Percentiles rank a stretch among this genome's conserved stretches.
phyloP scores from a whole-genome alignment of 2,888 invertebrate genomes.

The Athalia cordata region DNA sequence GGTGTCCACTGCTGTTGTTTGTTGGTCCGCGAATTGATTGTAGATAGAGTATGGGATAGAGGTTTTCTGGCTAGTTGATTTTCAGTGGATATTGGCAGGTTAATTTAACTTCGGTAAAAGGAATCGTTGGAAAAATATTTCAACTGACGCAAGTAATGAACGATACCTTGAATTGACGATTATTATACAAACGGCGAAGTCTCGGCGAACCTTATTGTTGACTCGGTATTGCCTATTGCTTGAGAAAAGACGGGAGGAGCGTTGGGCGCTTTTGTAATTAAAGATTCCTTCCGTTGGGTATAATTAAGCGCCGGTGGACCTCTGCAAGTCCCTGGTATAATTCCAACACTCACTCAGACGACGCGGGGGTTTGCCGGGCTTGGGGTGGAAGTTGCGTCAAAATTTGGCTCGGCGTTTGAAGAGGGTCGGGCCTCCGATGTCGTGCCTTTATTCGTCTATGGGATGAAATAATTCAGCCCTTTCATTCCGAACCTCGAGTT shows the following conservation, averaged over 20 bases:
- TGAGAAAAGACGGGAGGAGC: no score
- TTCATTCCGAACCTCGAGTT: neutral
- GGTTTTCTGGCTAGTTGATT: no score
- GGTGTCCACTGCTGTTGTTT: slow-evolving; percentile 7
- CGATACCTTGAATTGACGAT: no score
- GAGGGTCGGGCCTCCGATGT: slow-evolving; percentile 21
- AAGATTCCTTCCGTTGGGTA: slow-evolving; percentile 25
- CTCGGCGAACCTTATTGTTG: no score
- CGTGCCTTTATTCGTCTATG: slow-evolving; percentile 4
- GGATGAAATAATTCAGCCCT: slow-evolving; percentile 27
- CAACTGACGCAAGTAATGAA: no score
- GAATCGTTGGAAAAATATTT: no score
- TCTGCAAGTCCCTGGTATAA: slow-evolving; percentile 16
- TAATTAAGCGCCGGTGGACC: slow-evolving; percentile 17
- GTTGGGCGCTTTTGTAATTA: slow-evolving; percentile 4
- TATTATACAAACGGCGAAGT: no score
- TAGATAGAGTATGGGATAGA: no score
- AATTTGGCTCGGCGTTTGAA: slow-evolving; percentile 23
- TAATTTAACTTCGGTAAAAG: no score
- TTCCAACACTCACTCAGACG: slow-evolving; percentile 30
- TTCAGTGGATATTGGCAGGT: no score
- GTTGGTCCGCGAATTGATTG: neutral
- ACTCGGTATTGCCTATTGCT: neutral
- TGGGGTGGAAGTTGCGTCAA: slow-evolving; percentile 32
- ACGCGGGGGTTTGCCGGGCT: neutral